Conservation (phyloP, 2,888 invertebrate species). For the Stenoptilia bipunctidactyla region DNA sequence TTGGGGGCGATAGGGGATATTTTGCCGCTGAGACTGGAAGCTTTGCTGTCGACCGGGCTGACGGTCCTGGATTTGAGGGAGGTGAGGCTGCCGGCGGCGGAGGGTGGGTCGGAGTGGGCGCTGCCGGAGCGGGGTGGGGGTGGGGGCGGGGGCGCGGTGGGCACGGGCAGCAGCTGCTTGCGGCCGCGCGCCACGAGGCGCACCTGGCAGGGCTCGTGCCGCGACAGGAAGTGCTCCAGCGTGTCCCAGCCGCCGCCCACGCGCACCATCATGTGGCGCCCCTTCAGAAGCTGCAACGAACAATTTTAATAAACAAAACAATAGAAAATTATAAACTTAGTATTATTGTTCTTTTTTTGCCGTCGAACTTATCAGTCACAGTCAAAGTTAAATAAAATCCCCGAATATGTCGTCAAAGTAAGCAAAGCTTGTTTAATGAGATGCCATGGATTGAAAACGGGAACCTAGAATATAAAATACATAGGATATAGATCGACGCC, state of each 20-base stretch:
- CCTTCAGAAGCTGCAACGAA: conserved; percentile 81
- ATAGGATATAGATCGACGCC: too few relatives aligned
- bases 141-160: conserved; percentile 22
- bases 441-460: too few relatives aligned
- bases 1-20: conserved; percentile 13
- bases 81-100: conserved; percentile 1
- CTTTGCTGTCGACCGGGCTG: conserved; percentile 51
- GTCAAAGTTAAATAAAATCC: too few relatives aligned
- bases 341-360: too few relatives aligned
- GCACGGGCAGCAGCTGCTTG: conserved; percentile 35
- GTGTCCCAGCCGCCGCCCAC: conserved; percentile 97
- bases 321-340: too few relatives aligned
- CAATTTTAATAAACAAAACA: too few relatives aligned
- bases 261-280: conserved; percentile 95
- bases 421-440: too few relatives aligned
- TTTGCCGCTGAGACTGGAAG: conserved; percentile 75
- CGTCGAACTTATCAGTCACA: too few relatives aligned
- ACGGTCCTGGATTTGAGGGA: conserved; percentile 12
- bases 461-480: too few relatives aligned
- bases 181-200: conserved; percentile 62
- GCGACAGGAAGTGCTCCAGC: conserved; percentile 89
- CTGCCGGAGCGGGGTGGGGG: conserved; percentile 12
- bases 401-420: too few relatives aligned
- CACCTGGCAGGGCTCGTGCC: conserved; percentile 90
- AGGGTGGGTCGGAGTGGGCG: conserved; percentile 9